Evolutionary conservation across 2,113 vertebrate genomes (phyloP).

Genomic region (Macrotis lagotis): DNA sequence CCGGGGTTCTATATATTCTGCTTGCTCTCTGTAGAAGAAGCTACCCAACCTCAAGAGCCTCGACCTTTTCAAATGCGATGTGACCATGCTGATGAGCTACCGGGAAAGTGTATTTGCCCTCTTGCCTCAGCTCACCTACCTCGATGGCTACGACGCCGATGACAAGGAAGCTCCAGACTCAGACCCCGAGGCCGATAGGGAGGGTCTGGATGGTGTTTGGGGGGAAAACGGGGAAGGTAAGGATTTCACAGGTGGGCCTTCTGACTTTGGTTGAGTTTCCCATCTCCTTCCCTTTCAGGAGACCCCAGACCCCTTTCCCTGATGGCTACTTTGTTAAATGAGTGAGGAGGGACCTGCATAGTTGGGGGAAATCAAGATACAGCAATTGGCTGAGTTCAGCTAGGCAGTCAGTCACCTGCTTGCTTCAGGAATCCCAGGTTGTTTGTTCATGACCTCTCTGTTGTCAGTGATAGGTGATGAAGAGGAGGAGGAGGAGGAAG

Average conservation of each 20-base stretch:
- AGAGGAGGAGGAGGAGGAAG: slow-evolving; percentile 80
- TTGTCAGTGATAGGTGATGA: slow-evolving; percentile 69
- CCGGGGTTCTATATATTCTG: no score
- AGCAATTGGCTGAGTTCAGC: neutral
- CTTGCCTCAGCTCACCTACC: slow-evolving; percentile 87
- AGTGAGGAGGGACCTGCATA: neutral
- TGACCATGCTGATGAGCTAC: slow-evolving; percentile 88
- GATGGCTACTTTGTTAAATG: neutral
- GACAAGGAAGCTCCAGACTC: slow-evolving; percentile 89
- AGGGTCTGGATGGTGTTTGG: slow-evolving; percentile 80
- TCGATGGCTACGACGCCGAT: slow-evolving; percentile 87
- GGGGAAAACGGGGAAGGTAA: slow-evolving; percentile 78
- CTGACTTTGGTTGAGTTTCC: no score
- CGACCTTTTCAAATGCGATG: slow-evolving; percentile 89
- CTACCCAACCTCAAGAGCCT: slow-evolving; percentile 85
- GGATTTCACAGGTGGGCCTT: neutral
- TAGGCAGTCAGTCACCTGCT: neutral
- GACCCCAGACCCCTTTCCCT: no score
- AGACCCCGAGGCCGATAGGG: slow-evolving; percentile 75
- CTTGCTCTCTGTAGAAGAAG: slow-evolving; percentile 82
- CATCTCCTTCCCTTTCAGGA: no score
- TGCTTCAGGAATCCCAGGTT: neutral
- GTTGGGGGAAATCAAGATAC: neutral
- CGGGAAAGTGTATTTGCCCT: slow-evolving; percentile 86
- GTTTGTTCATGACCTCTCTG: neutral